Conservation (phyloP, 1,140 invertebrate genomes). For the Drosophila azteca region DNA sequence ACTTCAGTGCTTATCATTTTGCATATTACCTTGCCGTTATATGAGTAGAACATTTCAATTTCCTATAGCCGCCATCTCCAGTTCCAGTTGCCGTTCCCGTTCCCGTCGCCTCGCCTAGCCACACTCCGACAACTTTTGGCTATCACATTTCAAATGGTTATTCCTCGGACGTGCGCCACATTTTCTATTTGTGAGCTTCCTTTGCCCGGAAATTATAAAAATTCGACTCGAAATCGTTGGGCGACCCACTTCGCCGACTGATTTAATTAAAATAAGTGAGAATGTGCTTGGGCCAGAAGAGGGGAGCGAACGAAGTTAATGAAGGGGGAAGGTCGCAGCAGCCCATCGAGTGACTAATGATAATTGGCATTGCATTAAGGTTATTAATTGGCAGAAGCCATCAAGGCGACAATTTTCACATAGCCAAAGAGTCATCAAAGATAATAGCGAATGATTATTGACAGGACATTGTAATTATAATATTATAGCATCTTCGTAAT, state of each 20-base stretch:
- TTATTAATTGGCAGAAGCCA: constrained; percentile 66
- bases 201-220: constrained; percentile 72
- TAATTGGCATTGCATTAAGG: constrained; percentile 79
- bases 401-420: constrained; percentile 43
- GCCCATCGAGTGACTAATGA: constrained; percentile 62
- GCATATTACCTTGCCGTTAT: constrained; percentile 50
- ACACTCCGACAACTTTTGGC: constrained; percentile 28
- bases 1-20: constrained; percentile 50
- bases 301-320: neutral
- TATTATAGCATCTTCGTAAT: constrained; percentile 36
- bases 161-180: constrained; percentile 36
- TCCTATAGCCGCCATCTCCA: constrained; percentile 40
- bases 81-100: too few relatives aligned
- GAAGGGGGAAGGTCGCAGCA: constrained; percentile 4
- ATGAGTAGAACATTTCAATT: constrained; percentile 62
- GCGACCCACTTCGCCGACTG: constrained; percentile 33
- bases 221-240: constrained; percentile 25
- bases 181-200: constrained; percentile 68
- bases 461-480: constrained; percentile 59
- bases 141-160: constrained; percentile 69
- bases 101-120: too few relatives aligned
- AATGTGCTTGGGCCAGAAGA: constrained; percentile 26
- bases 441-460: constrained; percentile 51
- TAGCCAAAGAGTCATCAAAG: constrained; percentile 47
- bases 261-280: constrained; percentile 80